Base-by-base conservation (phyloP, 2,113 vertebrate species). In the Gallinago undulata region DNA sequence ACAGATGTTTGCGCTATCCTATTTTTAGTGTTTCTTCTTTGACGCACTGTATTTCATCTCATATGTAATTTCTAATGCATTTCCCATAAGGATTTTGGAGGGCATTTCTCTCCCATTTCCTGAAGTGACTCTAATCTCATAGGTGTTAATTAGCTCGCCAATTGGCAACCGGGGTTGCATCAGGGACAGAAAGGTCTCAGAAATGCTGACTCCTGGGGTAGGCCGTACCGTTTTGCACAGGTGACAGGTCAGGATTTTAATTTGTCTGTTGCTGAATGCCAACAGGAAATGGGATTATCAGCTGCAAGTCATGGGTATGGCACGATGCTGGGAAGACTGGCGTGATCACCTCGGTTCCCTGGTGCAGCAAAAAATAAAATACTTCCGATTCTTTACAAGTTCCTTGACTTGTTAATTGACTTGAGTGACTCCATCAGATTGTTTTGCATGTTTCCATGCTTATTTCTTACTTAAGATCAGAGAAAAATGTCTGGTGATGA, bases 171-270 rank as follows among this genome's bases (percentile, higher is more conserved):
- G 24, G 84, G 70, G 15, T 95, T 96, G 57, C 94, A 22, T 93
- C 94, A 97, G 92, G 35, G 67, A 4, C 56, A 39, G 45, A 68
- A 45, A 79, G 8, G n/a, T 28, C 33, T 37, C 67, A 48, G 92
- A 93, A 93, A 31, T 2, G 95, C 95, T 94, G 95, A 96, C 95
- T 97, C 72, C 35, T 11, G 74, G 50, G 76, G 31, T 19, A 68
- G 59, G 9, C 31, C n/a, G 74, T 28, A 24, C 18, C 1, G 1
- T 21, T 37, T 14, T 18, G 45, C 3, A 62, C 66, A 31, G 62
- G 59, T 90, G 92, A 92, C 95, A 94, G 59, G 83, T 90, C 93
- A 94, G 45, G 90, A 16, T 4, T 86, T 85, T 93, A 90, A 95
- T 90, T 92, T 60, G 15, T 1, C 0, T 27, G 75, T 15, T 67